Conservation (phyloP, 1,140 invertebrate species). For the Drosophila parabipectinata region DNA sequence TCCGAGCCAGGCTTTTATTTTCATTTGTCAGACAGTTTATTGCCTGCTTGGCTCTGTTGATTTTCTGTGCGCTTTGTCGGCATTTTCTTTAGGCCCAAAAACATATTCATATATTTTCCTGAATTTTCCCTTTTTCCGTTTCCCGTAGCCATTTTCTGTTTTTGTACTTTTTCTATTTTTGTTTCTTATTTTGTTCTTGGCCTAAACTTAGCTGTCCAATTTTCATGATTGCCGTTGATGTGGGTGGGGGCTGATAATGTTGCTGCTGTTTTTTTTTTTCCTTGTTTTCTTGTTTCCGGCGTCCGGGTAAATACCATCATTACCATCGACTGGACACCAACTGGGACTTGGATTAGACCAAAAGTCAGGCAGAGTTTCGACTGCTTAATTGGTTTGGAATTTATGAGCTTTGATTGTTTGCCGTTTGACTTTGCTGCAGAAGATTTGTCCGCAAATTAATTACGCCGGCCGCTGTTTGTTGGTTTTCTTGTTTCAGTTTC, state of each 20-base stretch:
- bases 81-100: conserved; percentile 42
- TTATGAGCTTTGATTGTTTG: conserved; percentile 68
- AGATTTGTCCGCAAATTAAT: conserved; percentile 63
- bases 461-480: conserved; percentile 25
- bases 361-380: conserved; percentile 26
- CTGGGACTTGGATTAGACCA: conserved; percentile 34
- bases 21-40: conserved; percentile 60
- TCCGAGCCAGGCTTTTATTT: conserved; percentile 48
- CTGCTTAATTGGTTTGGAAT: conserved; percentile 70
- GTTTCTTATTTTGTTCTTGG: conserved; percentile 34
- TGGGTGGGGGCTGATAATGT: conserved; percentile 23
- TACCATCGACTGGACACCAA: conserved; percentile 54
- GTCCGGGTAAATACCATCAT: conserved; percentile 56
- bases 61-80: conserved; percentile 62
- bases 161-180: not conserved
- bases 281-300: conserved; percentile 45
- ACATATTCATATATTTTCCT: conserved; percentile 34
- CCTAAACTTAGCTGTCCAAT: conserved; percentile 58
- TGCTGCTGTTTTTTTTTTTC: not conserved
- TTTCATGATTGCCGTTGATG: conserved; percentile 69
- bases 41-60: conserved; percentile 59
- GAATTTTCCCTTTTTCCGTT: conserved; percentile 22
- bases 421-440: conserved; percentile 29
- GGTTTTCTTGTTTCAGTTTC: conserved; percentile 15
- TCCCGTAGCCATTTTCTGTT: conserved; percentile 1